phyloP scores from a whole-genome alignment of 2,113 vertebrate genomes.

The Phyllostomus discolor region DNA sequence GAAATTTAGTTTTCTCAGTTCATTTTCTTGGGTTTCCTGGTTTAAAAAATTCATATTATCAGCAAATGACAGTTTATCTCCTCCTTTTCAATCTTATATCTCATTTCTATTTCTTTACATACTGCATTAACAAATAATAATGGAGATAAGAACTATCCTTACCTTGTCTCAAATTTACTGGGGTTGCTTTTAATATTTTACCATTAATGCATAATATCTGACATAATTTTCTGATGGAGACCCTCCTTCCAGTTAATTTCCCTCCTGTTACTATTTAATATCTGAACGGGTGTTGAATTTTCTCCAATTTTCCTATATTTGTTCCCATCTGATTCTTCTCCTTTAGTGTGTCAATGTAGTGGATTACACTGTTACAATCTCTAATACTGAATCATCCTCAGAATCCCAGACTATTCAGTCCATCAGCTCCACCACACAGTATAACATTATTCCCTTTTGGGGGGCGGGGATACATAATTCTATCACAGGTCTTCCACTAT shows the following conservation, averaged over 20 bases:
- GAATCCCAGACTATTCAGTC: neutral
- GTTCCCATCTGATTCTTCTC: neutral
- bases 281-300: neutral
- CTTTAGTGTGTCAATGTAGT: neutral
- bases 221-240: neutral
- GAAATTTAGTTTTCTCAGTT: neutral
- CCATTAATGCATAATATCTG: neutral
- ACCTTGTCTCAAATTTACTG: neutral
- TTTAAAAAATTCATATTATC: neutral
- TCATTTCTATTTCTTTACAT: slow-evolving; percentile 22
- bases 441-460: neutral
- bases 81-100: neutral
- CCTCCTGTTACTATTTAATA: neutral
- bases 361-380: neutral
- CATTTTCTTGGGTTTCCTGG: neutral
- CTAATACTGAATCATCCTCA: neutral
- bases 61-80: neutral
- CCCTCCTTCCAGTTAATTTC: neutral
- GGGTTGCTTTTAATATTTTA: slow-evolving; percentile 2
- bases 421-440: neutral
- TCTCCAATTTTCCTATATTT: neutral
- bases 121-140: neutral
- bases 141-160: neutral
- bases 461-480: neutral
- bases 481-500: neutral